These are phyloP conservation scores for Xiphorhynchus erythropygius DNA, from an alignment of 2,797 vertebrate species.

Conservation along the genomic window DNA sequence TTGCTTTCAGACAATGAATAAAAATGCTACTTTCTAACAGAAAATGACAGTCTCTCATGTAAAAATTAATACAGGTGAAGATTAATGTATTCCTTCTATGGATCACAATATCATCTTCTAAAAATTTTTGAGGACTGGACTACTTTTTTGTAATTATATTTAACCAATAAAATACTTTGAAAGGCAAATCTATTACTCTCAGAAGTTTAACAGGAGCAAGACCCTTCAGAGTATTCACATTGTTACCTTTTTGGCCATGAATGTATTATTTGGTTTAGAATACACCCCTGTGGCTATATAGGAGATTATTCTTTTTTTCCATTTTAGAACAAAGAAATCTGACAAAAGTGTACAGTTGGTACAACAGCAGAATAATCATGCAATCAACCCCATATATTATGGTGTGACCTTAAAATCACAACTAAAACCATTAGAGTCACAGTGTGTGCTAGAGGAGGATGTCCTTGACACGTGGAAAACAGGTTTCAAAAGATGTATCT, in stretches of 20 bases:
- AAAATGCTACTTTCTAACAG: background rate
- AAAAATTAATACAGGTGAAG: background rate
- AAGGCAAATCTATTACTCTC: background rate
- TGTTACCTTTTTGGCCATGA: background rate
- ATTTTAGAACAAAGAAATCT: background rate
- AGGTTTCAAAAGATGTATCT: background rate
- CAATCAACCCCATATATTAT: background rate
- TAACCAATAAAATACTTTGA: background rate
- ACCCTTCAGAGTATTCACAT: background rate
- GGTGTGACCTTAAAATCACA: background rate
- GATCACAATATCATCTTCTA: background rate
- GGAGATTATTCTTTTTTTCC: background rate
- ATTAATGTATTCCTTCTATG: background rate
- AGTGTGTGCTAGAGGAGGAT: background rate
- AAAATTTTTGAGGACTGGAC: background rate
- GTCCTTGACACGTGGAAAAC: background rate
- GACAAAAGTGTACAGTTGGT: background rate
- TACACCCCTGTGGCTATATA: background rate
- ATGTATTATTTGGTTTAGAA: background rate
- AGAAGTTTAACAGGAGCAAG: background rate
- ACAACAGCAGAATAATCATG: background rate
- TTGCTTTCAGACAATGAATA: background rate
- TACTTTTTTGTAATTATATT: background rate
- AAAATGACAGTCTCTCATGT: background rate
- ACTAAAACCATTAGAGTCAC: background rate